Conservation (phyloP, 2,888 invertebrate species). For the Limnephilus marmoratus region DNA sequence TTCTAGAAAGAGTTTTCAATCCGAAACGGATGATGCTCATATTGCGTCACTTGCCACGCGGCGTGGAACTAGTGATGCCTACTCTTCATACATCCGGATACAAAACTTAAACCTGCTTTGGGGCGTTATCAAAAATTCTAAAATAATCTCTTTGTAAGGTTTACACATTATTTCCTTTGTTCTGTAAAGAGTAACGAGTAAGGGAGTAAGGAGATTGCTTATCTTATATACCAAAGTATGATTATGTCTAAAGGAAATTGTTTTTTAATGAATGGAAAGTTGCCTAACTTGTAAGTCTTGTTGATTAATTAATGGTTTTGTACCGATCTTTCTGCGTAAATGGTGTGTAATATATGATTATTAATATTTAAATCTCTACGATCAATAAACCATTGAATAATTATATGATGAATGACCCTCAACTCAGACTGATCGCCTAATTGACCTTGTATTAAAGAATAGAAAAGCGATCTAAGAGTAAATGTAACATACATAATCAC, state of each 20-base stretch:
- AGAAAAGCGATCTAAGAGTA: slow-evolving; percentile 64
- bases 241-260: slow-evolving; percentile 49
- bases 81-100: neutral
- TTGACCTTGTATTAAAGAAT: slow-evolving; percentile 56
- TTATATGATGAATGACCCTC: slow-evolving; percentile 57
- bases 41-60: neutral
- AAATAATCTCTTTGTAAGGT: slow-evolving; percentile 43
- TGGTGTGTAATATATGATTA: slow-evolving; percentile 59
- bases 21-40: neutral
- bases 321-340: slow-evolving; percentile 60
- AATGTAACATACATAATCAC: slow-evolving; percentile 55
- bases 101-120: neutral
- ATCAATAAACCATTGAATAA: slow-evolving; percentile 52
- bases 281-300: slow-evolving; percentile 65
- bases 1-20: slow-evolving; percentile 59
- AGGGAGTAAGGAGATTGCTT: slow-evolving; percentile 10
- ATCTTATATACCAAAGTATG: slow-evolving; percentile 40
- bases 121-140: neutral
- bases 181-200: slow-evolving; percentile 42
- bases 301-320: slow-evolving; percentile 63
- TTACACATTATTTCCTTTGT: slow-evolving; percentile 47
- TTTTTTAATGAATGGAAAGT: slow-evolving; percentile 56
- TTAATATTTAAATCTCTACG: slow-evolving; percentile 52
- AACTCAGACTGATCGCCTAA: slow-evolving; percentile 65
- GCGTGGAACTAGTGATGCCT: neutral